These are phyloP conservation scores for Drosophila prolongata DNA, from an alignment of 2,888 invertebrate genomes.

Conservation along the genomic window DNA sequence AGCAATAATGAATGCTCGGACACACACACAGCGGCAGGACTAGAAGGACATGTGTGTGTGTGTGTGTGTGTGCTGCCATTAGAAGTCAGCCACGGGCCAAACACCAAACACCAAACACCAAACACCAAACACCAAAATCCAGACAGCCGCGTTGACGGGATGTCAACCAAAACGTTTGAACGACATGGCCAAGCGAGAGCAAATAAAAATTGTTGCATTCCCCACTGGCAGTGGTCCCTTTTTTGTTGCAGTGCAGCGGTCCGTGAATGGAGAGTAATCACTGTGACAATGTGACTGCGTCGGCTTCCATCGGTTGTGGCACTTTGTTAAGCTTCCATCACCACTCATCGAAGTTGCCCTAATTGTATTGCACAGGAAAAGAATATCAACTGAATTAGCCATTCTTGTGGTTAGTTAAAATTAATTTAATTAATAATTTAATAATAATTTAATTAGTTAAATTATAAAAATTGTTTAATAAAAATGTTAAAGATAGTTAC, in stretches of 20 bases:
- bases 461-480: too few species aligned
- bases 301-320: not conserved
- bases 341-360: not conserved
- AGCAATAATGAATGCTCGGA: slow-evolving; percentile 46
- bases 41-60: slow-evolving; percentile 9
- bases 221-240: not conserved
- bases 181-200: slow-evolving; percentile 55
- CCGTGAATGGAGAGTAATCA: slow-evolving; percentile 1
- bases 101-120: slow-evolving; percentile 17
- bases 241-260: not conserved
- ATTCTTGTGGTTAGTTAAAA: too few species aligned
- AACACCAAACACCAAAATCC: slow-evolving; percentile 32
- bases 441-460: too few species aligned
- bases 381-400: not conserved
- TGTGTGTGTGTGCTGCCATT: slow-evolving; percentile 31
- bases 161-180: slow-evolving; percentile 61
- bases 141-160: slow-evolving; percentile 36
- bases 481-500: too few species aligned
- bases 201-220: slow-evolving; percentile 52
- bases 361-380: not conserved
- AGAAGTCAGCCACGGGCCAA: slow-evolving; percentile 43
- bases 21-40: slow-evolving; percentile 8
- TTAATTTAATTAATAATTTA: too few species aligned
- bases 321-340: slow-evolving; percentile 1
- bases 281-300: not conserved